Evolutionary conservation across 2,888 invertebrate genomes (phyloP).

Genomic region (Prenolepis imparis): DNA sequence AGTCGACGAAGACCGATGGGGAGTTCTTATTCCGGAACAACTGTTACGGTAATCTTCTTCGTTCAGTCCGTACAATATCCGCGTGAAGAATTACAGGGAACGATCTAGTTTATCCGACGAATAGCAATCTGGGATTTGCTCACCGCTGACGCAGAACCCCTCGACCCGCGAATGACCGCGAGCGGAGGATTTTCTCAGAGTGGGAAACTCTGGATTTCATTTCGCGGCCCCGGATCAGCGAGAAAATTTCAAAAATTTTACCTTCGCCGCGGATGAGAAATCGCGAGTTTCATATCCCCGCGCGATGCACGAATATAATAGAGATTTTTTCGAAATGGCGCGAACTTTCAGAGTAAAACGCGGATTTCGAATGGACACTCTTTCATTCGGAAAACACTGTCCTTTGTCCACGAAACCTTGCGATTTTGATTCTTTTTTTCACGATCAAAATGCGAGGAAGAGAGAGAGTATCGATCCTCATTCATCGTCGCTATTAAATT

Average conservation of each 20-base stretch:
- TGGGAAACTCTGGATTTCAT: background rate
- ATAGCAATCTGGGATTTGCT: slow-evolving; percentile 3
- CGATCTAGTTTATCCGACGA: background rate
- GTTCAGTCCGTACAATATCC: background rate
- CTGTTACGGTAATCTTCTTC: background rate
- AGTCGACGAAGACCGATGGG: no score
- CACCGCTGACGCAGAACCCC: background rate
- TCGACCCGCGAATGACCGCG: background rate
- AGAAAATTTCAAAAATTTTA: background rate
- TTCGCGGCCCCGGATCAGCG: background rate
- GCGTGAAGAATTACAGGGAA: background rate
- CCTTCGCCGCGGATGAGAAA: background rate
- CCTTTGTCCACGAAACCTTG: background rate
- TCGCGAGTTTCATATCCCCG: background rate
- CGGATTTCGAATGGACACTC: slow-evolving; percentile 23
- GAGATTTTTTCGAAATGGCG: slow-evolving; percentile 16
- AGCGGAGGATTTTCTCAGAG: background rate
- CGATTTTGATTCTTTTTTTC: background rate
- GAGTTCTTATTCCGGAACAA: background rate
- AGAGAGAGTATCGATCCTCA: background rate
- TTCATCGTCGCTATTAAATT: background rate
- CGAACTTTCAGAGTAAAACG: slow-evolving; percentile 13
- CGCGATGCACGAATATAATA: background rate
- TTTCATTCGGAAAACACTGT: slow-evolving; percentile 20
- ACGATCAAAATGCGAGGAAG: background rate